These are phyloP conservation scores for Caenorhabditis uteleia DNA, from an alignment of 2,888 invertebrate species.

Conservation along the genomic window DNA sequence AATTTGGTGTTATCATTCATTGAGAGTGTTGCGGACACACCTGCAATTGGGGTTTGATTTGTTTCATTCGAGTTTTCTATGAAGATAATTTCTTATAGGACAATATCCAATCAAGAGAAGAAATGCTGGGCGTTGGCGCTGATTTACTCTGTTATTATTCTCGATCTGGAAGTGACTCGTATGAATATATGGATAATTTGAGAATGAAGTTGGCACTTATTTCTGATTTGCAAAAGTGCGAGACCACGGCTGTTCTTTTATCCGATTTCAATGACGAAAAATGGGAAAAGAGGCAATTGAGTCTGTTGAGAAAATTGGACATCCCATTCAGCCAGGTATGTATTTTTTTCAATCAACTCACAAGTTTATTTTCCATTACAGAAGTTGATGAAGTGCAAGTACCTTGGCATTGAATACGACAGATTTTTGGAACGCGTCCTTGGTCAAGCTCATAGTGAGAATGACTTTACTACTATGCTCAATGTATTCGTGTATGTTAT, in stretches of 20 bases:
- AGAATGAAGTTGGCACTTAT: conserved; percentile 11
- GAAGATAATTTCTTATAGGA: too few species aligned
- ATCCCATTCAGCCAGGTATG: neutral
- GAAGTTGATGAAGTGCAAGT: conserved; percentile 23
- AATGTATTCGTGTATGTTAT: conserved; percentile 8
- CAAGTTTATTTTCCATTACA: too few species aligned
- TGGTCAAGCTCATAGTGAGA: conserved; percentile 1
- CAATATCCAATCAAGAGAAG: too few species aligned
- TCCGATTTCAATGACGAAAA: conserved; percentile 18
- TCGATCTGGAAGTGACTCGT: too few species aligned
- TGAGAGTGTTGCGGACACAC: conserved; percentile 21
- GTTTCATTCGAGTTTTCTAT: too few species aligned
- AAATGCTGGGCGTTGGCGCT: conserved; percentile 21
- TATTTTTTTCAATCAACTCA: too few species aligned
- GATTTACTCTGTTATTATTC: conserved; percentile 19
- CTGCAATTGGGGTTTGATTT: conserved; percentile 4
- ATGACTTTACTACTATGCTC: conserved; percentile 9
- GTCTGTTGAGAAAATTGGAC: neutral
- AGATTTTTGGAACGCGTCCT: conserved; percentile 10
- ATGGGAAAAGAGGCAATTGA: conserved; percentile 10
- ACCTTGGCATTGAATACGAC: conserved; percentile 14
- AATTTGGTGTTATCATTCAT: conserved; percentile 24
- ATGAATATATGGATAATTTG: too few species aligned
- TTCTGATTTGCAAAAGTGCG: conserved; percentile 16
- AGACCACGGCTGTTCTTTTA: conserved; percentile 7